Base-by-base conservation (phyloP, 2,113 vertebrate genomes). In the Callochromis pleurospilus region DNA sequence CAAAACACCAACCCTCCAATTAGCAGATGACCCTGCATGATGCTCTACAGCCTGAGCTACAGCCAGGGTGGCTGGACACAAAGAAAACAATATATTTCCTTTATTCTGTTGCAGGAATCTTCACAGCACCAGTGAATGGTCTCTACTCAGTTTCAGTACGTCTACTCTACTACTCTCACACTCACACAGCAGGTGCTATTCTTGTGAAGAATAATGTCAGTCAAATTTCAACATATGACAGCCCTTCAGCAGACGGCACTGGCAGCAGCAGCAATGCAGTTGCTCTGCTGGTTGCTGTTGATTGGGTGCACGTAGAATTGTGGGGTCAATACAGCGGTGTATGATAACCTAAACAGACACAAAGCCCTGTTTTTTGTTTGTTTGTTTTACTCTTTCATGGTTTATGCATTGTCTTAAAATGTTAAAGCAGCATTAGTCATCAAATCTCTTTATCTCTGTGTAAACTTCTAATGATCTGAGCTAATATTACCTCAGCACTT, bases 261-360 rank as follows among this genome's bases (percentile, higher is more conserved):
- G 88, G 91, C 88, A 81, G 82, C 55, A 84, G 88, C n/a, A 92
- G 5, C 58, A 62, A 62, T 60, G 58, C 29, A 33, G 58, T 60
- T 33, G 0, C 58, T 60, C 15, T 60, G 58, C 58, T 33, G 3
- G 58, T 33, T 24, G 65, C 73, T 1, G 87, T 77, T 3, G 91
- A 94, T 6, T 14, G 58, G 12, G 24, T 90, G 38, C 13, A 86
- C 0, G 2, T 93, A 51, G 79, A 89, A 14, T 81, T 94, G 53
- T 88, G 87, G 89, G 88, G 90, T 13, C 24, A 83, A 2, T 65
- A 86, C 6, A 45, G 85, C 5, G 19, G 88, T 91, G 47, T 93
- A 73, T 29, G 77, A 90, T 53, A 92, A 90, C 49, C 53, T 80
- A 40, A 94, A 93, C 10, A 87, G 86, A 54, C 90, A 91, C 83